Conservation (phyloP, 2,113 vertebrate species). For the Rostratula benghalensis region DNA sequence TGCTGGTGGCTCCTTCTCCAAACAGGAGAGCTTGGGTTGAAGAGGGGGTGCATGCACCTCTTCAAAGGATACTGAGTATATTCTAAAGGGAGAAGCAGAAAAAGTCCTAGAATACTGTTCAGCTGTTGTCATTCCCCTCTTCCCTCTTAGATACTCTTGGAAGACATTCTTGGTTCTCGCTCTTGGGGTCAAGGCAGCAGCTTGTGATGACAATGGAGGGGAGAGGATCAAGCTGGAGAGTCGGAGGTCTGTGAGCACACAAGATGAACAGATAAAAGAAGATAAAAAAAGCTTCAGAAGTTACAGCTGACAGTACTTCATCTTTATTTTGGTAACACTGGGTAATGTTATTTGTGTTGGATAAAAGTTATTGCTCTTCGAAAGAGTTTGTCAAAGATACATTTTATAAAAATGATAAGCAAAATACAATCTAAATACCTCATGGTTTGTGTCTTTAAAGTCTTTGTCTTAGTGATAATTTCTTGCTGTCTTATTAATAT, state of each 20-base stretch:
- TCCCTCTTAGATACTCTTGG: neutral
- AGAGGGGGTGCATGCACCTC: fast-evolving
- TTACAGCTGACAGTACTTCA: neutral
- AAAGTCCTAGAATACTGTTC: neutral
- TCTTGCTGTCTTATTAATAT: neutral
- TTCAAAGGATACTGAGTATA: neutral
- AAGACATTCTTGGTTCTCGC: neutral
- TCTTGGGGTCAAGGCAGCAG: neutral
- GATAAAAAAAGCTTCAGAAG: neutral
- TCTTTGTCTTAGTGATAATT: neutral
- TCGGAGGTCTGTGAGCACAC: neutral
- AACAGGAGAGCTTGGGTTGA: neutral
- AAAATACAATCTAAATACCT: neutral
- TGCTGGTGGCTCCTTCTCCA: neutral
- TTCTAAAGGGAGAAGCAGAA: neutral
- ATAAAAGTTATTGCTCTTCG: neutral
- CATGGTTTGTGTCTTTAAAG: neutral
- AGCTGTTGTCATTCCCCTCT: neutral
- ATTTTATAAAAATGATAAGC: neutral
- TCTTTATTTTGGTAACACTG: neutral
- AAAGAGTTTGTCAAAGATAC: neutral
- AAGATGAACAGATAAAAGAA: neutral
- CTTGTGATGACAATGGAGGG: fast-evolving
- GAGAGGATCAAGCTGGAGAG: neutral
- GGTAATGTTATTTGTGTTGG: neutral